Evolutionary conservation across 1,140 invertebrate species (phyloP), one percentile per base, ranked within the genome.

Genomic region (Coptotermes formosanus): DNA sequence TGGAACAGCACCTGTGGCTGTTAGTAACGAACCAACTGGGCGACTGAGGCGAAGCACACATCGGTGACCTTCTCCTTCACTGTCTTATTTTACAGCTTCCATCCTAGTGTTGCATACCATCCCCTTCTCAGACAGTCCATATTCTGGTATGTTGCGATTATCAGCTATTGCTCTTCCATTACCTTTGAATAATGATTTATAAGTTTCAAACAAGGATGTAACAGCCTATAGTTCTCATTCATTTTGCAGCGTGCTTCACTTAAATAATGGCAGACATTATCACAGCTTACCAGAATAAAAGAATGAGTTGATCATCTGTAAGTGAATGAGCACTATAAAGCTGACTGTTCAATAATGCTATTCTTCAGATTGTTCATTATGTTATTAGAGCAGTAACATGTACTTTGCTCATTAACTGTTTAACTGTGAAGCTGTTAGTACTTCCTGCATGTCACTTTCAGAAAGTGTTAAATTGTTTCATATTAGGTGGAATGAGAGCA

Each of bases 31-130:
- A 84, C 12, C 45, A 45, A 52, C 43, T 21, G 23, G 43, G 30
- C 45, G 43, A 55, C n/a, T 52, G 52, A 84, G 83, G 45, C 45
- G 44, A 38, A 84, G 48, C 19, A 45, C 44, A 52, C 83, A 84
- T 84, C 83, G 83, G 83, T 84, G 83, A 84, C 83, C 83, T 45
- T 52, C 43, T 52, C 45, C n/a, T 52, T 84, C 52, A 52, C 48
- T n/a, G 38, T 48, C 12, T 45, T 52, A n/a, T 45, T 9, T 52
- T 52, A 84, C 45, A 52, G 30, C 44, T 82, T 82, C 44, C 82
- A 44, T 44, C 38, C n/a, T 43, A 16, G 12, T 43, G 38, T 43
- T n/a, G 12, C 81, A 32, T 32, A 82, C 82, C 19, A 43, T 82
- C 32, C 8, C 44, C 25, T 12, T 43, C 3, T 21, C 32, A 32